Conservation (phyloP, 2,888 invertebrate species). For the Lycia hirtaria region DNA sequence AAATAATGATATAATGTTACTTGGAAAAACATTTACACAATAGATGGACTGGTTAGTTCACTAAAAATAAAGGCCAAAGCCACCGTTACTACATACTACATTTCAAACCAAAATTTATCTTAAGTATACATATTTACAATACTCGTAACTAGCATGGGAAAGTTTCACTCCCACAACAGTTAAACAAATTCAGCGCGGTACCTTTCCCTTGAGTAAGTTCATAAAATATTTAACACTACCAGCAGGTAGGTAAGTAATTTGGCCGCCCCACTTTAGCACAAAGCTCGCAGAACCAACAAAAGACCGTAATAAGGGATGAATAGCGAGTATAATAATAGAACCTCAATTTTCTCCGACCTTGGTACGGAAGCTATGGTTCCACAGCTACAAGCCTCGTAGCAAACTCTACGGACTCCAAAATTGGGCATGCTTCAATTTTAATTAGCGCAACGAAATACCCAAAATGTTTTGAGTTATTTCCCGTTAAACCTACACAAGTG, state of each 20-base stretch:
- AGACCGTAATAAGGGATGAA: slow-evolving; percentile 63
- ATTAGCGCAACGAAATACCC: slow-evolving; percentile 8
- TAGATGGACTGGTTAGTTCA: too few relatives aligned
- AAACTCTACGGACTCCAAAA: slow-evolving; percentile 26
- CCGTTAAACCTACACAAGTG: background rate
- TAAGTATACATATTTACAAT: too few relatives aligned
- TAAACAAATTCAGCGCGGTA: slow-evolving; percentile 12
- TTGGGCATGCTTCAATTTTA: slow-evolving; percentile 19
- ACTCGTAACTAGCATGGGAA: background rate
- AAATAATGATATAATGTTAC: too few relatives aligned
- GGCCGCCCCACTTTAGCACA: slow-evolving; percentile 69
- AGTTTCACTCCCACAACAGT: background rate
- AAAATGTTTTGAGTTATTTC: background rate
- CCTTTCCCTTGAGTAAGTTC: slow-evolving; percentile 30
- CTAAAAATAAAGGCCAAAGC: too few relatives aligned
- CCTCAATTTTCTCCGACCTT: slow-evolving; percentile 58
- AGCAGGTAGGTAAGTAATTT: slow-evolving; percentile 55
- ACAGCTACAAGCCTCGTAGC: slow-evolving; percentile 29
- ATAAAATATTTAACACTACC: slow-evolving; percentile 46
- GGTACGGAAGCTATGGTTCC: slow-evolving; percentile 45
- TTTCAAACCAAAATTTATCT: too few relatives aligned
- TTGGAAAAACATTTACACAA: too few relatives aligned
- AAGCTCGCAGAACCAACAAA: slow-evolving; percentile 66
- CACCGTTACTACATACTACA: too few relatives aligned
- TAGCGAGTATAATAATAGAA: slow-evolving; percentile 60